A percentile compares a stretch with the other conserved stretches of the same genome.
Conservation (phyloP, 2,888 invertebrate species). For the Acrocyrtus sp. region DNA sequence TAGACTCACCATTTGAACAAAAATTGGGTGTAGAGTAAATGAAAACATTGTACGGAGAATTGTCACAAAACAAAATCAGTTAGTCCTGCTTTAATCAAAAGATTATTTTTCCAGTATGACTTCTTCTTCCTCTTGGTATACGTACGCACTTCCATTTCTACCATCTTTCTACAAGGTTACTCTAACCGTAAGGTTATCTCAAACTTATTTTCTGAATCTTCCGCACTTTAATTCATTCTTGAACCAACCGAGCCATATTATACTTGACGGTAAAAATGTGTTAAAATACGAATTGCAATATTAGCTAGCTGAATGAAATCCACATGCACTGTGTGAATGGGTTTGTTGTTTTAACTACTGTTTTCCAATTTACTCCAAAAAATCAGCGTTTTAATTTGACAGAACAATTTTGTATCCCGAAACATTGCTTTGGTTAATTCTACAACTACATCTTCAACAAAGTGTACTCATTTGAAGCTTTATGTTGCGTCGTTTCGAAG, state of each 20-base stretch:
- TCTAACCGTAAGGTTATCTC: too few relatives aligned
- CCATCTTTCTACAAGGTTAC: not conserved
- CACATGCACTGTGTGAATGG: too few relatives aligned
- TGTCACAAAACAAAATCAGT: not conserved
- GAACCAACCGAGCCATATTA: not conserved
- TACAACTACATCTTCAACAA: too few relatives aligned
- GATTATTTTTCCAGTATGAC: not conserved
- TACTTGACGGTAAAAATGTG: not conserved
- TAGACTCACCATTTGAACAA: not conserved
- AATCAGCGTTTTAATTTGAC: too few relatives aligned
- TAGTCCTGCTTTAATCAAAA: not conserved
- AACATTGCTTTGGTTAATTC: too few relatives aligned
- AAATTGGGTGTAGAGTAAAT: not conserved
- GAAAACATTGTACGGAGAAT: not conserved
- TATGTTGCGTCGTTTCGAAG: too few relatives aligned
- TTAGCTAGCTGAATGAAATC: too few relatives aligned
- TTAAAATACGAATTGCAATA: not conserved
- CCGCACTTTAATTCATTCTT: not conserved
- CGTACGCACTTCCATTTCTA: not conserved
- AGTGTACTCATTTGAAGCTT: too few relatives aligned
- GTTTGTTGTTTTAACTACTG: too few relatives aligned
- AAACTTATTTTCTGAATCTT: not conserved
- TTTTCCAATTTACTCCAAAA: too few relatives aligned
- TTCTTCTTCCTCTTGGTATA: not conserved
- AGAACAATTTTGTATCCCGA: too few relatives aligned